Percentiles rank a stretch among this genome's conserved stretches.
Conservation (phyloP, 2,113 vertebrate genomes). For the Pelodiscus sinensis region DNA sequence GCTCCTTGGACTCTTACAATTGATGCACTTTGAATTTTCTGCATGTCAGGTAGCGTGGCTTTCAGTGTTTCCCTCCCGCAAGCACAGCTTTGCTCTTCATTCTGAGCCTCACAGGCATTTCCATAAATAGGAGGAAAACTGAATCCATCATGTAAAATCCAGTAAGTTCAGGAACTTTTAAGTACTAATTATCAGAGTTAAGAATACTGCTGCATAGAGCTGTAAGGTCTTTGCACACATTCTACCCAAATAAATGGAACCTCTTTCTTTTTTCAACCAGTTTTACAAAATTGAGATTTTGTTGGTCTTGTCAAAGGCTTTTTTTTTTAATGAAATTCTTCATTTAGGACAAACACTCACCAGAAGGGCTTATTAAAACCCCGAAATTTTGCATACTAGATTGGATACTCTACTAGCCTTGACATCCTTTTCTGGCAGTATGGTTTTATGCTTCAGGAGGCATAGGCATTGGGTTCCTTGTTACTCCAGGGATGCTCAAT, state of each 20-base stretch:
- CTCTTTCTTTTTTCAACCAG: conserved; percentile 39
- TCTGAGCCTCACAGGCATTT: conserved; percentile 49
- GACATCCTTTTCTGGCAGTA: conserved; percentile 2
- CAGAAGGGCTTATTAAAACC: conserved; percentile 75
- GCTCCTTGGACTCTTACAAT: conserved; percentile 70
- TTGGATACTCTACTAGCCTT: conserved; percentile 38
- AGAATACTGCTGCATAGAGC: conserved; percentile 28
- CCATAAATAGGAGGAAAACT: conserved; percentile 29
- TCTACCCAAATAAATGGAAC: conserved; percentile 51
- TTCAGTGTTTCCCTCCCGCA: conserved; percentile 67
- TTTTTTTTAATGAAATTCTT: conserved; percentile 57
- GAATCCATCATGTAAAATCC: conserved; percentile 7
- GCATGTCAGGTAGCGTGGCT: conserved; percentile 74
- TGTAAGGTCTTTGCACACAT: conserved; percentile 31
- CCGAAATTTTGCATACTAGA: conserved; percentile 56
- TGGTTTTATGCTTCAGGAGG: conserved; percentile 27
- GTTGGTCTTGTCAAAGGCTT: conserved; percentile 51
- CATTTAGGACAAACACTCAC: conserved; percentile 78
- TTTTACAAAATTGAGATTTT: conserved; percentile 57
- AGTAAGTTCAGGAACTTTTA: conserved; percentile 45
- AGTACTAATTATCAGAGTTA: conserved; percentile 53
- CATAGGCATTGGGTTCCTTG: neutral
- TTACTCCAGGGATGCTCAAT: too few relatives aligned
- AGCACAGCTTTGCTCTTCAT: conserved; percentile 35
- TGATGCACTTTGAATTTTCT: conserved; percentile 76